Conservation (phyloP, 2,113 vertebrate genomes). For the Bettongia penicillata region DNA sequence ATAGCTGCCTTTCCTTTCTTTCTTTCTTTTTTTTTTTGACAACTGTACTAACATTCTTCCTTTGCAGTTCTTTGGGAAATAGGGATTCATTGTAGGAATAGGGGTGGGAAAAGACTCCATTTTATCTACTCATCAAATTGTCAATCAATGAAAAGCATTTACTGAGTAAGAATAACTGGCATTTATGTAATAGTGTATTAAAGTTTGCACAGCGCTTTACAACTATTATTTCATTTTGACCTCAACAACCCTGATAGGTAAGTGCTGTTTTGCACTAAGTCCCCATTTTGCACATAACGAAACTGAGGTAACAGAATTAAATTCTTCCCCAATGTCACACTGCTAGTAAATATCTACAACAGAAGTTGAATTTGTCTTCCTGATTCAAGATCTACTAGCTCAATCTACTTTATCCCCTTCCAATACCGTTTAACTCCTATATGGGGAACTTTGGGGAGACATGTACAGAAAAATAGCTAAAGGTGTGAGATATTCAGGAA, state of each 20-base stretch:
- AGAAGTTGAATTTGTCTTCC: too few relatives aligned
- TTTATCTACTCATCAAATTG: not conserved
- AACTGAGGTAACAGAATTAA: too few relatives aligned
- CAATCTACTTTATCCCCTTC: too few relatives aligned
- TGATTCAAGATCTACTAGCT: too few relatives aligned
- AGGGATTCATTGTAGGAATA: not conserved
- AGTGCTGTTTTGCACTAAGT: not conserved
- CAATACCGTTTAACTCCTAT: too few relatives aligned
- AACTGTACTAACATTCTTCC: not conserved
- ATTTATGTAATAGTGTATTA: not conserved
- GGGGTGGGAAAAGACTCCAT: not conserved
- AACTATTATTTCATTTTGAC: not conserved
- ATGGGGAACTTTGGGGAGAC: too few relatives aligned
- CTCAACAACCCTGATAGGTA: not conserved
- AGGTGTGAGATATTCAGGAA: too few relatives aligned
- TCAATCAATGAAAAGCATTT: not conserved
- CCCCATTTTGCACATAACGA: too few relatives aligned
- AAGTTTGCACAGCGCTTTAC: not conserved
- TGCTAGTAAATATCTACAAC: too few relatives aligned
- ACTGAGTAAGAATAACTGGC: too few relatives aligned
- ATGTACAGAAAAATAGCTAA: too few relatives aligned
- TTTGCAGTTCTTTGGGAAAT: not conserved
- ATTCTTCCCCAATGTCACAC: too few relatives aligned
- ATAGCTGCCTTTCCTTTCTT: constrained; percentile 28
- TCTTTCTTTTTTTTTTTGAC: constrained; percentile 28